phyloP scores from a whole-genome alignment of 2,113 vertebrate species.

The Prietella phreatophila region DNA sequence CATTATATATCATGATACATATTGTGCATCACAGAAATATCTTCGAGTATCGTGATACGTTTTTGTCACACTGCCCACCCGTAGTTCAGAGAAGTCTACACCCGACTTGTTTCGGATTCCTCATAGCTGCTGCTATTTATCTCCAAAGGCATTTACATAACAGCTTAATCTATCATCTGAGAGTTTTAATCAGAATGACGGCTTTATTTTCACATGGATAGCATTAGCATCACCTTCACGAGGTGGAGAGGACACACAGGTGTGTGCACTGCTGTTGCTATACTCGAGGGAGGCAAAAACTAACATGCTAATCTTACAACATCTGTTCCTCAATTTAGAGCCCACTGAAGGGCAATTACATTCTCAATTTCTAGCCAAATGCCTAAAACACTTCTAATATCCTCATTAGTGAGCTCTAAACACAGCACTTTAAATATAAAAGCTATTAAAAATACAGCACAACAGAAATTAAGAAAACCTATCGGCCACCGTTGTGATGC shows the following conservation, averaged over 20 bases:
- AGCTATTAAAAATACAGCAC: neutral
- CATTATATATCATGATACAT: neutral
- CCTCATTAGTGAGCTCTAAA: constrained; percentile 11
- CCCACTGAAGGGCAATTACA: constrained; percentile 43
- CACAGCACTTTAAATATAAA: neutral
- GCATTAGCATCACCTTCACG: constrained; percentile 41
- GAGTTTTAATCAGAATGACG: constrained; percentile 40
- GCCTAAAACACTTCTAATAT: constrained; percentile 15
- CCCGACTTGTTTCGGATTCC: neutral
- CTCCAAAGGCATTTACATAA: neutral
- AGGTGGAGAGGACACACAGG: constrained; percentile 22
- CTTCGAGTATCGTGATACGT: neutral
- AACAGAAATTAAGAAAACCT: neutral
- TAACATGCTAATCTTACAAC: constrained; percentile 48
- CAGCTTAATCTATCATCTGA: constrained; percentile 21
- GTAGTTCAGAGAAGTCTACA: neutral
- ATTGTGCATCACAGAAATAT: neutral
- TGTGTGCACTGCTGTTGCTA: constrained; percentile 44
- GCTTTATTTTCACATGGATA: constrained; percentile 11
- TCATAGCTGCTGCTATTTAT: neutral
- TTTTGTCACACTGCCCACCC: neutral
- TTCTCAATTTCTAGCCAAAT: constrained; percentile 34
- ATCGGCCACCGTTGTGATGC: neutral
- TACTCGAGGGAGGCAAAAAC: constrained; percentile 29
- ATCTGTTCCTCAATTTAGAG: constrained; percentile 47